phyloP scores from a whole-genome alignment of 2,888 invertebrate genomes.

The Eristalinus sepulchralis region DNA sequence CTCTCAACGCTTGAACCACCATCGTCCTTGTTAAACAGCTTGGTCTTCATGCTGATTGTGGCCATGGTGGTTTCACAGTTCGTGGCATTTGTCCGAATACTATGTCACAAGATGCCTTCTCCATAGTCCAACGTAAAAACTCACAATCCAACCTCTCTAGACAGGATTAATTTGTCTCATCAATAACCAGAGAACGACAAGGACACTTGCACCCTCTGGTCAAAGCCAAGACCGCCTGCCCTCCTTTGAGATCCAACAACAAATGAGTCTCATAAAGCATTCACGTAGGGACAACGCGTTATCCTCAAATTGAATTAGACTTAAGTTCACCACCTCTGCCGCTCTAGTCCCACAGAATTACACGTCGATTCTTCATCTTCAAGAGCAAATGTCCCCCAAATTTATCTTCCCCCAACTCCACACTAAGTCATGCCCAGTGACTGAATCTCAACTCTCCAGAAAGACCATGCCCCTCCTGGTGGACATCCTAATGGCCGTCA shows the following conservation, averaged over 20 bases:
- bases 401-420: background rate
- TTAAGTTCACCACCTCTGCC: constrained; percentile 10
- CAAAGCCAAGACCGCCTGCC: background rate
- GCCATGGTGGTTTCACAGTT: no score
- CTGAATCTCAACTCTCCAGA: constrained; percentile 6
- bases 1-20: no score
- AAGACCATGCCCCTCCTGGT: background rate
- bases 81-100: no score
- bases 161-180: background rate
- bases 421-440: background rate
- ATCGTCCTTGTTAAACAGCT: no score
- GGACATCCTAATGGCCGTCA: constrained; percentile 15
- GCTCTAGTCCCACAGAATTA: constrained; percentile 2
- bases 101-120: no score
- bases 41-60: no score
- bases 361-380: constrained; percentile 1
- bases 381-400: background rate
- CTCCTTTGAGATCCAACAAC: background rate
- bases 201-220: background rate
- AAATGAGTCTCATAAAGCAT: background rate
- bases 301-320: constrained; percentile 14
- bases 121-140: no score
- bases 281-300: background rate
- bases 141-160: no score
- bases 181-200: background rate